These are phyloP conservation scores for Sebastes nivosus DNA, from an alignment of 2,797 vertebrate species.

Conservation along the genomic window DNA sequence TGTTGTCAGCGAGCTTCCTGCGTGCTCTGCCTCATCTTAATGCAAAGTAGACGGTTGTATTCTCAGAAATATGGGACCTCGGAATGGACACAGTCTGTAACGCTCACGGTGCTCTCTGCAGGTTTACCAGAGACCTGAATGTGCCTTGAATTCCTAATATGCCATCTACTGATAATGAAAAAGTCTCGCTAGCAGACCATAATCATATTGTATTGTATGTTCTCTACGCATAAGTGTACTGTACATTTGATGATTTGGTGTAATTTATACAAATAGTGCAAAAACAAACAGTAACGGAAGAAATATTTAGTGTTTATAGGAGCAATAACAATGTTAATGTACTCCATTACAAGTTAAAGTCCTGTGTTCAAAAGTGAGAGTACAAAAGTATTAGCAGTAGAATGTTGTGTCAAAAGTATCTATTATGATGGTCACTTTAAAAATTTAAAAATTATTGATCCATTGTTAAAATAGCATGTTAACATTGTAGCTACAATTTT, in stretches of 20 bases:
- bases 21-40: conserved; percentile 49
- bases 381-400: too few species aligned
- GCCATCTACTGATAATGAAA: background rate
- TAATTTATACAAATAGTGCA: background rate
- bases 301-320: background rate
- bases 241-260: background rate
- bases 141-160: conserved; percentile 19
- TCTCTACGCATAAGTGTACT: background rate
- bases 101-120: background rate
- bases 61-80: conserved; percentile 8
- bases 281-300: background rate
- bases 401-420: background rate
- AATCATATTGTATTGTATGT: background rate
- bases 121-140: conserved; percentile 20
- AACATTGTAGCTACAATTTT: background rate
- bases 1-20: conserved; percentile 63
- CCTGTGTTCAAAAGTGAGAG: too few species aligned
- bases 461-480: background rate
- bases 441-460: background rate
- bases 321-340: background rate
- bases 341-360: background rate
- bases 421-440: background rate
- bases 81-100: background rate
- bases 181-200: background rate
- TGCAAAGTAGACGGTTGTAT: conserved; percentile 38